Evolutionary conservation across 2,113 vertebrate genomes (phyloP).

Genomic region (Choloepus hoffmanni): DNA sequence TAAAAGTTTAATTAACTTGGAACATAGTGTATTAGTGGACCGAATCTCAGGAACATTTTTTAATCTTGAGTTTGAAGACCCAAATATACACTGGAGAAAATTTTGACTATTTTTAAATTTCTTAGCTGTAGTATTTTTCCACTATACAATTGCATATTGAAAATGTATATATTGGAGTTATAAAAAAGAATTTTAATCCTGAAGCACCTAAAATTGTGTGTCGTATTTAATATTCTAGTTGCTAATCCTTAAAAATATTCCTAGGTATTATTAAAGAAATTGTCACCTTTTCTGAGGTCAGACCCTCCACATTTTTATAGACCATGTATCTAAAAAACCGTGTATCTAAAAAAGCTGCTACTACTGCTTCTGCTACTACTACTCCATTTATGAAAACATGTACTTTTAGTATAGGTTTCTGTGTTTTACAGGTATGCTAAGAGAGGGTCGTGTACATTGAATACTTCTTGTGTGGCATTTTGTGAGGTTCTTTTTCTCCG

Average conservation of each 20-base stretch:
- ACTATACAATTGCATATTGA: slow-evolving; percentile 12
- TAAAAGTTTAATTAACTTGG: slow-evolving; percentile 63
- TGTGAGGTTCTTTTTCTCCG: slow-evolving; percentile 60
- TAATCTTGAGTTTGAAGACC: slow-evolving; percentile 34
- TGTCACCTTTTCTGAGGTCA: slow-evolving; percentile 41
- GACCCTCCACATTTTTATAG: background rate
- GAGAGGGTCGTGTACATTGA: background rate
- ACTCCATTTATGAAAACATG: slow-evolving; percentile 16
- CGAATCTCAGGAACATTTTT: slow-evolving; percentile 36
- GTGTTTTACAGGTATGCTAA: slow-evolving; percentile 21
- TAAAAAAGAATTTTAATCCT: slow-evolving; percentile 62
- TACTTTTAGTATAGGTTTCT: slow-evolving; percentile 41
- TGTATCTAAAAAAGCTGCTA: background rate
- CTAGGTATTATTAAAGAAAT: slow-evolving; percentile 31
- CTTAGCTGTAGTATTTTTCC: slow-evolving; percentile 31
- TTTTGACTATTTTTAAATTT: slow-evolving; percentile 54
- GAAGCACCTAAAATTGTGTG: slow-evolving; percentile 10
- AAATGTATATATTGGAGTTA: slow-evolving; percentile 48
- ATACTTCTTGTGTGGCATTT: slow-evolving; percentile 38
- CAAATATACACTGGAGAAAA: slow-evolving; percentile 26
- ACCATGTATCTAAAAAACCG: background rate
- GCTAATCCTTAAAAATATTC: slow-evolving; percentile 23
- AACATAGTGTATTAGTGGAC: slow-evolving; percentile 43
- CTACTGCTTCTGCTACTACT: background rate
- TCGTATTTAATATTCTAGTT: slow-evolving; percentile 50